phyloP scores from a whole-genome alignment of 2,797 vertebrate genomes.

The Myotis planiceps region DNA sequence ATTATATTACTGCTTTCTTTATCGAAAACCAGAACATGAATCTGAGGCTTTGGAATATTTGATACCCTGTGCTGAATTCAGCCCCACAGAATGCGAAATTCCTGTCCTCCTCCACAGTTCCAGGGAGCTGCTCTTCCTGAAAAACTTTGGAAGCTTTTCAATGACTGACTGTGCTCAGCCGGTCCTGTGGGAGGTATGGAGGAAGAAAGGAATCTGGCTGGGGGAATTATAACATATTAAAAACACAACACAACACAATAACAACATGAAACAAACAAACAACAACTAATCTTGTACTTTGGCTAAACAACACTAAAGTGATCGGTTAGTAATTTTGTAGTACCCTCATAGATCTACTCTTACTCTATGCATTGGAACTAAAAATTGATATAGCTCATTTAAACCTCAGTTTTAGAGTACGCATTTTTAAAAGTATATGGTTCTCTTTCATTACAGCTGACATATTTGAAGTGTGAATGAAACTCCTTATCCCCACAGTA shows the following conservation, averaged over 20 bases:
- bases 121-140: constrained; percentile 6
- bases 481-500: background rate
- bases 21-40: background rate
- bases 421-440: background rate
- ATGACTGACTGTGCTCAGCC: constrained; percentile 16
- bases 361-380: background rate
- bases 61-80: background rate
- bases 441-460: background rate
- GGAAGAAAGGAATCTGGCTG: constrained; percentile 56
- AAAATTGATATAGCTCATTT: constrained; percentile 18
- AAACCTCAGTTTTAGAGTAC: background rate
- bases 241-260: constrained; percentile 44
- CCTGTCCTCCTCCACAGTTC: constrained; percentile 31
- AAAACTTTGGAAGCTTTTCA: background rate
- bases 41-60: background rate
- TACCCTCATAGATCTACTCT: background rate
- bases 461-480: constrained; percentile 41
- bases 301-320: background rate
- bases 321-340: constrained; percentile 18
- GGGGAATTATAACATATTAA: constrained; percentile 28
- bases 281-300: constrained; percentile 23
- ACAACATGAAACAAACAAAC: background rate
- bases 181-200: constrained; percentile 58
- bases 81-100: constrained; percentile 30
- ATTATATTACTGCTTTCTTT: background rate